These are phyloP conservation scores for Apodemus agrarius DNA, from an alignment of 2,797 vertebrate genomes.

Conservation along the genomic window DNA sequence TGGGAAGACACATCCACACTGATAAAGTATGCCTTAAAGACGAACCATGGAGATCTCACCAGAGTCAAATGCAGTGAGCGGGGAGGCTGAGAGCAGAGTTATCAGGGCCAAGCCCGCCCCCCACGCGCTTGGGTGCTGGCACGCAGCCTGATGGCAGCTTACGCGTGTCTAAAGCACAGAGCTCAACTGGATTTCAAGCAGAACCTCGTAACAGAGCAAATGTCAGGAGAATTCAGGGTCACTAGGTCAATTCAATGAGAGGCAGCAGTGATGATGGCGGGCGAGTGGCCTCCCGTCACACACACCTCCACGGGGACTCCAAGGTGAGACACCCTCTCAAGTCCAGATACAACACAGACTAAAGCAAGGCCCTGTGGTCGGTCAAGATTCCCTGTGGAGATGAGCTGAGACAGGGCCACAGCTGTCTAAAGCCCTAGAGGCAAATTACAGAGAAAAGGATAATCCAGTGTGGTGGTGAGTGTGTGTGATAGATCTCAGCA, in stretches of 20 bases:
- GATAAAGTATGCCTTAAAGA: not conserved
- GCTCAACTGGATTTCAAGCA: not conserved
- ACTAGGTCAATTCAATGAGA: not conserved
- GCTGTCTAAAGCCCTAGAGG: not conserved
- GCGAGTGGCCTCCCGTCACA: accelerated
- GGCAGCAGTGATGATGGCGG: not conserved
- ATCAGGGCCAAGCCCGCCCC: not conserved
- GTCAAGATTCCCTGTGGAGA: not conserved
- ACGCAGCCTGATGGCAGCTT: not conserved
- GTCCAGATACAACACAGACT: not conserved
- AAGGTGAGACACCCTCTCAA: not conserved
- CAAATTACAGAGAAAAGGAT: not conserved
- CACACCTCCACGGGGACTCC: not conserved
- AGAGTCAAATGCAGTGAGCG: not conserved
- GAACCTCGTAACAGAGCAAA: not conserved
- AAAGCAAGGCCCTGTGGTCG: not conserved
- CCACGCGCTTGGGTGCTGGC: not conserved
- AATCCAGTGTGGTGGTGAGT: not conserved
- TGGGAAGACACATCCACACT: conserved; percentile 10
- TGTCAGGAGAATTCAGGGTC: not conserved
- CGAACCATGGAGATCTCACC: conserved; percentile 15
- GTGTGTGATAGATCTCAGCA: not conserved
- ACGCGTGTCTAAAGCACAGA: not conserved
- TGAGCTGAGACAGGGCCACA: not conserved
- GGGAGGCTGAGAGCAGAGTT: accelerated